Evolutionary conservation across 2,797 vertebrate genomes (phyloP).

Genomic region (Alectoris magna): DNA sequence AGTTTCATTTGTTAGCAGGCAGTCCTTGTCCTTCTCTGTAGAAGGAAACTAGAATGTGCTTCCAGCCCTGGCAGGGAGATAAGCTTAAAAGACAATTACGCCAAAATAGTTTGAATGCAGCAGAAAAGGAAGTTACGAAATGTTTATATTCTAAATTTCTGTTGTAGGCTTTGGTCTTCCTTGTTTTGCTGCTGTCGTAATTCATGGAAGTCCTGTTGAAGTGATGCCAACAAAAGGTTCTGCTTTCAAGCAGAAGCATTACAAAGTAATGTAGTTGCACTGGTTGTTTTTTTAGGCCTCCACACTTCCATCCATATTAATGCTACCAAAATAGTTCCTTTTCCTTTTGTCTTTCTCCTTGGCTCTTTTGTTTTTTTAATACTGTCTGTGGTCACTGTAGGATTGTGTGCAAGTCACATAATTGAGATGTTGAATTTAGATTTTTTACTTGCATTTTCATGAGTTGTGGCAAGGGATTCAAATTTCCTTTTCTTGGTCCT

Average conservation of each 20-base stretch:
- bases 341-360: background rate
- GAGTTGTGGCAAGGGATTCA: background rate
- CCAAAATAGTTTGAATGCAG: background rate
- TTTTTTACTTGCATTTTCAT: background rate
- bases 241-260: background rate
- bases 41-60: background rate
- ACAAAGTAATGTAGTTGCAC: background rate
- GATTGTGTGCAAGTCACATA: background rate
- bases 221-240: background rate
- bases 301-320: too few relatives aligned
- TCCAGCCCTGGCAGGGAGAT: background rate
- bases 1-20: background rate
- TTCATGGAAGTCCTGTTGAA: background rate
- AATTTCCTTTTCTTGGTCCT: background rate
- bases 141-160: background rate
- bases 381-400: background rate
- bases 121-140: background rate
- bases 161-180: background rate
- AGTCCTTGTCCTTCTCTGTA: background rate
- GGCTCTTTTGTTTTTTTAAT: background rate
- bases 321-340: background rate
- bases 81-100: background rate
- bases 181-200: background rate
- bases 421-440: background rate
- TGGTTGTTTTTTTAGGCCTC: background rate